Conservation (phyloP, 2,797 vertebrate genomes). For the Phaenicophaeus curvirostris region DNA sequence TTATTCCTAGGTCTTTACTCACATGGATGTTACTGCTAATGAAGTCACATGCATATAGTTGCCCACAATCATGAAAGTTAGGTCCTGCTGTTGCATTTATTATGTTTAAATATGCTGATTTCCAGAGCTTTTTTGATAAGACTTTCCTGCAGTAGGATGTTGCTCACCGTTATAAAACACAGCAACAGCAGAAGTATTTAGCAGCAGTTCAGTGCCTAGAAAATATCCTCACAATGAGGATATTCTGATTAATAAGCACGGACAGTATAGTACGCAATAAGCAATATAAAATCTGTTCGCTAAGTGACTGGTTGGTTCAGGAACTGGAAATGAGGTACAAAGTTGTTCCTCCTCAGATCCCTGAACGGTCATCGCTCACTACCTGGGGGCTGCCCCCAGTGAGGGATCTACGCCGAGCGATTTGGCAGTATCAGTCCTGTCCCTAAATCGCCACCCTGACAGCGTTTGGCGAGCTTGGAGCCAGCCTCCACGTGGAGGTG, state of each 20-base stretch:
- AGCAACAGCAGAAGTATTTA: not conserved
- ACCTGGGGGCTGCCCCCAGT: not conserved
- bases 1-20: not conserved
- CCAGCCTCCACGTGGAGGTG: not conserved
- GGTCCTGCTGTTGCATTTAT: not conserved
- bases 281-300: not conserved
- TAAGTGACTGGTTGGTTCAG: not conserved
- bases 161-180: not conserved
- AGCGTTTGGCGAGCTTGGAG: not conserved
- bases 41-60: not conserved
- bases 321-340: not conserved
- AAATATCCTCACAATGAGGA: not conserved
- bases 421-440: not conserved
- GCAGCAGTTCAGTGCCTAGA: not conserved
- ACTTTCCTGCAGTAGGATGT: not conserved
- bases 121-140: not conserved
- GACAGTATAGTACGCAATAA: not conserved
- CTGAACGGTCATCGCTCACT: not conserved
- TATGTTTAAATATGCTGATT: not conserved
- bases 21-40: not conserved
- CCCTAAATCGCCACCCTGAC: not conserved
- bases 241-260: not conserved
- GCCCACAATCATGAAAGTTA: not conserved
- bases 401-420: not conserved
- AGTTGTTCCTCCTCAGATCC: not conserved